These are phyloP conservation scores for Phalangium opilio DNA, from an alignment of 2,888 invertebrate species.

Conservation along the genomic window DNA sequence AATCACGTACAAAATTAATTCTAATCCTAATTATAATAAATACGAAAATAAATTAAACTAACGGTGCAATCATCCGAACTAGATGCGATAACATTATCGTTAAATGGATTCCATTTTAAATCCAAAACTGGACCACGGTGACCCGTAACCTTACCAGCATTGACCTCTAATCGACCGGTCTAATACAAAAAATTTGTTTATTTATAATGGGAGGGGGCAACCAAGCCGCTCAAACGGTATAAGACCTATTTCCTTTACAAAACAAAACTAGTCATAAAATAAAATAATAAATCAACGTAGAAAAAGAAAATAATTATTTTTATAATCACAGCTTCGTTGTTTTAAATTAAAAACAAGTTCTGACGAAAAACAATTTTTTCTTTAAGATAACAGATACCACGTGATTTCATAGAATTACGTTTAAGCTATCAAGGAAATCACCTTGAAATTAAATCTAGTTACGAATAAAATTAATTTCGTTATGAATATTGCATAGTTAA, in stretches of 20 bases:
- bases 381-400: too few species aligned
- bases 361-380: too few species aligned
- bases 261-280: background rate
- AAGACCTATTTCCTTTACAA: too few species aligned
- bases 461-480: too few species aligned
- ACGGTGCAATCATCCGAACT: constrained; percentile 91
- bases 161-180: constrained; percentile 87
- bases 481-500: too few species aligned
- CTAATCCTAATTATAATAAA: background rate
- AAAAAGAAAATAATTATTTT: constrained; percentile 2
- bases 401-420: too few species aligned
- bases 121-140: constrained; percentile 93
- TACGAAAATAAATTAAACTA: constrained; percentile 14
- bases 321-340: background rate
- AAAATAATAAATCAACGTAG: constrained; percentile 9
- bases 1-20: background rate
- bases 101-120: constrained; percentile 96
- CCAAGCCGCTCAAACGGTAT: too few species aligned
- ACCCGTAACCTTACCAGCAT: constrained; percentile 85
- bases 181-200: constrained; percentile 39
- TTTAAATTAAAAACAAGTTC: too few species aligned
- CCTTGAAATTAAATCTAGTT: too few species aligned
- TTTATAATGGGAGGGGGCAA: too few species aligned
- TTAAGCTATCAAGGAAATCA: too few species aligned
- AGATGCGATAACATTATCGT: constrained; percentile 94